Evolutionary conservation across 1,140 invertebrate species (phyloP), one percentile per base, ranked within the genome.

Genomic region (Cydia pomonella): DNA sequence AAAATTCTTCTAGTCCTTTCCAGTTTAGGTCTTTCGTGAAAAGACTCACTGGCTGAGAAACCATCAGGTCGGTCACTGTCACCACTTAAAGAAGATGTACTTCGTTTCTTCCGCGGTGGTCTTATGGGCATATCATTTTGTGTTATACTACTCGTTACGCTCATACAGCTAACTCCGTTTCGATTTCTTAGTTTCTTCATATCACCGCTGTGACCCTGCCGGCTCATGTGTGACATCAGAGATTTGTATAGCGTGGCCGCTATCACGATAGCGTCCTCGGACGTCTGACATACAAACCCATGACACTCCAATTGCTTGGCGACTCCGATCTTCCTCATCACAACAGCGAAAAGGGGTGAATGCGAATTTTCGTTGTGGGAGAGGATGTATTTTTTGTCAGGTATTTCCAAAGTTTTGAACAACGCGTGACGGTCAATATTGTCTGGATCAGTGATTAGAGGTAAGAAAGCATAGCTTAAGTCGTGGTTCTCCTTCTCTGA

Each of bases 231-330:
- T 27, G 96, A 95, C 88, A 98, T 95, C 69, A 98, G 91, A 0
- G 97, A 97, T 87, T 97, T 96, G 89, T 98, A 98, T 63, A 98
- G 93, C 72, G 97, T 98, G 7, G 97, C 97, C 0, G 97, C 97
- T 75, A 98, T 97, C 0, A 97, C 97, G 33, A 98, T 96, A 25
- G 97, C 97, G 87, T 98, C 97, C 91, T 98, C 97, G 13, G 97
- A 96, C 80, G 94, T 95, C 83, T 96, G 95, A 92, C 97, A 98
- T 75, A 97, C 96, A 91, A 98, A 98, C 16, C 96, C 97, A 92
- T 98, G 97, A 88, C 97, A 98, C 91, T 98, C 97, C 66, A 98
- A 92, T 76, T 97, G 94, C 82, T 96, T 96, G 2, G 96, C 95
- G 9, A 96, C 95, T 21, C 96, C 96, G 38, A 95, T 95, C 80